These are phyloP conservation scores for Crenichthys baileyi DNA, from an alignment of 2,797 vertebrate species.

Conservation along the genomic window DNA sequence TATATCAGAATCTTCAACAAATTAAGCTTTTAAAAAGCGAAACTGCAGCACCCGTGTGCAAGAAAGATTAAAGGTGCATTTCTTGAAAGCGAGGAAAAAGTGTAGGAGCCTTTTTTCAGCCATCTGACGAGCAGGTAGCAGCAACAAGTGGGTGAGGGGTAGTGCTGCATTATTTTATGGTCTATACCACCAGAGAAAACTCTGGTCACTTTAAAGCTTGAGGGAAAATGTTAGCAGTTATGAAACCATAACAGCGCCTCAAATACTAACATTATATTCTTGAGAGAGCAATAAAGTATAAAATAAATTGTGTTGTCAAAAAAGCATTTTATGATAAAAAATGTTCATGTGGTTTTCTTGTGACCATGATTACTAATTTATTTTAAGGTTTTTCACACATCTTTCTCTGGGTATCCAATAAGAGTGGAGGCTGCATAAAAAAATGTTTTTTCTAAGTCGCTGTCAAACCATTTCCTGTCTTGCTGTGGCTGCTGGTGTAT, in stretches of 20 bases:
- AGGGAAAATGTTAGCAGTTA: neutral
- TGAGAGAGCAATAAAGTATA: neutral
- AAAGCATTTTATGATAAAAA: neutral
- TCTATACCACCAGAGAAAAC: neutral
- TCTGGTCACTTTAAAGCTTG: neutral
- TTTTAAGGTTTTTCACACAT: neutral
- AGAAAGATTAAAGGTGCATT: neutral
- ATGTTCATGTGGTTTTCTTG: neutral
- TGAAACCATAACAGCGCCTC: neutral
- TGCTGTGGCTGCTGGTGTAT: too few relatives aligned
- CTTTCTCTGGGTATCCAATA: too few relatives aligned
- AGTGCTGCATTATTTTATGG: neutral
- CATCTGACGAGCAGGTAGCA: neutral
- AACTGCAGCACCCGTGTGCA: slow-evolving; percentile 11
- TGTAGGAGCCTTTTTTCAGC: neutral
- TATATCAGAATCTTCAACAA: neutral
- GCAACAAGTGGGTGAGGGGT: neutral
- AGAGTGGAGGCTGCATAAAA: too few relatives aligned
- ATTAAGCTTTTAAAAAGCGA: slow-evolving; percentile 18
- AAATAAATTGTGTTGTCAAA: neutral
- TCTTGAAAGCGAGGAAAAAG: neutral
- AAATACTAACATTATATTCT: neutral
- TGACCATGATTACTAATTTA: neutral
- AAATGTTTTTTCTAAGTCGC: too few relatives aligned
- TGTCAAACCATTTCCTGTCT: too few relatives aligned